Percentiles rank a stretch among this genome's conserved stretches.
These are phyloP conservation scores for Diarsia brunnea DNA, from an alignment of 2,888 invertebrate genomes.

Conservation along the genomic window DNA sequence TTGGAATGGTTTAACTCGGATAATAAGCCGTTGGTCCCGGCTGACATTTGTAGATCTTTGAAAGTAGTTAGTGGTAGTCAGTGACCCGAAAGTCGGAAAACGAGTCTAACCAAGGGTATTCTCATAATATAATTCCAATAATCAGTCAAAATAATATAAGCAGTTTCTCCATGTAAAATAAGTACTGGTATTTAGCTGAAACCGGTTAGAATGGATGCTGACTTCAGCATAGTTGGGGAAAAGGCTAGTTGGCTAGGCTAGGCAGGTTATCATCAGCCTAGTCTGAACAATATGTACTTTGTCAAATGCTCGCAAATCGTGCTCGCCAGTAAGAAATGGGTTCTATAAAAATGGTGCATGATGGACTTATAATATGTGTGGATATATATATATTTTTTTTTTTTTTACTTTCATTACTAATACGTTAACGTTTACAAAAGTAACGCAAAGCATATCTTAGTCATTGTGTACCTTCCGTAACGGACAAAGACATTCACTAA, in stretches of 20 bases:
- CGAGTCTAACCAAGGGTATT: background rate
- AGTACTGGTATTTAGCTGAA: too few species aligned
- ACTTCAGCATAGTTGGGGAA: background rate
- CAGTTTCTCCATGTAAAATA: background rate
- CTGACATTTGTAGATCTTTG: background rate
- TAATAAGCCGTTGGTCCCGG: background rate
- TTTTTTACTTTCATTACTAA: too few species aligned
- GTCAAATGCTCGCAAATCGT: slow-evolving; percentile 48
- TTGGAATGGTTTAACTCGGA: slow-evolving; percentile 41
- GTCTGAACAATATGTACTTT: too few species aligned
- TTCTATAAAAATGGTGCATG: slow-evolving; percentile 14
- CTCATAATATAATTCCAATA: background rate
- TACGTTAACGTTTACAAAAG: too few species aligned
- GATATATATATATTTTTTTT: too few species aligned
- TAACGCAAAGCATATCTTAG: background rate
- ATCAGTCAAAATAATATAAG: background rate
- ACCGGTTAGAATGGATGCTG: background rate
- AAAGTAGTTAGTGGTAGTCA: background rate
- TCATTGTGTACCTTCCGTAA: background rate
- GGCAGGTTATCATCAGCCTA: too few species aligned
- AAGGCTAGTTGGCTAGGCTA: background rate
- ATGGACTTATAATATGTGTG: background rate
- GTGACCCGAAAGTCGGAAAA: background rate
- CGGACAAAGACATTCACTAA: background rate
- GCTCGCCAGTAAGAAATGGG: slow-evolving; percentile 19